A percentile compares a stretch with the other conserved stretches of the same genome.
These are phyloP conservation scores for Boloria selene DNA, from an alignment of 2,888 invertebrate species.

Conservation along the genomic window DNA sequence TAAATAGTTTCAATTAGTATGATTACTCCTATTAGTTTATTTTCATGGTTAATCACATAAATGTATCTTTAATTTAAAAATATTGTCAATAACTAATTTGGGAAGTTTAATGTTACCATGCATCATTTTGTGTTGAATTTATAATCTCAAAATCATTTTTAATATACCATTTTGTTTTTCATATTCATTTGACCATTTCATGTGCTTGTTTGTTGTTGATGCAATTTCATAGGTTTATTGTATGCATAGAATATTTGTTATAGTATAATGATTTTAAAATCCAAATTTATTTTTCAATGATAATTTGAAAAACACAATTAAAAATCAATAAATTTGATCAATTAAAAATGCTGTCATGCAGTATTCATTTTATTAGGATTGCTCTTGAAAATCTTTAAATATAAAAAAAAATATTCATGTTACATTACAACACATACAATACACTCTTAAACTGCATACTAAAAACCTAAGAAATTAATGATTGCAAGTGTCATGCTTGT, in stretches of 20 bases:
- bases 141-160: not conserved
- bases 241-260: not conserved
- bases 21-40: too few species aligned
- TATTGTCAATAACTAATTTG: too few species aligned
- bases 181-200: constrained; percentile 28
- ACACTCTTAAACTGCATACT: too few species aligned
- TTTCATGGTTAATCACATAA: too few species aligned
- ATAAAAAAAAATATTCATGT: not conserved
- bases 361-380: too few species aligned
- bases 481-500: constrained; percentile 45
- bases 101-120: too few species aligned
- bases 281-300: too few species aligned
- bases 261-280: not conserved
- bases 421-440: not conserved
- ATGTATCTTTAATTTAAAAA: too few species aligned
- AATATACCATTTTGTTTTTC: not conserved
- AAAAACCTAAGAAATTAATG: constrained; percentile 15
- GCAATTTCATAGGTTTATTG: constrained; percentile 21
- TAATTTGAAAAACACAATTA: too few species aligned
- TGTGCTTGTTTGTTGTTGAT: constrained; percentile 29
- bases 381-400: not conserved
- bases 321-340: too few species aligned
- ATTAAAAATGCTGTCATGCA: too few species aligned
- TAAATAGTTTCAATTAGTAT: too few species aligned
- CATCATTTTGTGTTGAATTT: not conserved